Conservation (phyloP, 2,888 invertebrate species). For the Acanthosepion lycidas region DNA sequence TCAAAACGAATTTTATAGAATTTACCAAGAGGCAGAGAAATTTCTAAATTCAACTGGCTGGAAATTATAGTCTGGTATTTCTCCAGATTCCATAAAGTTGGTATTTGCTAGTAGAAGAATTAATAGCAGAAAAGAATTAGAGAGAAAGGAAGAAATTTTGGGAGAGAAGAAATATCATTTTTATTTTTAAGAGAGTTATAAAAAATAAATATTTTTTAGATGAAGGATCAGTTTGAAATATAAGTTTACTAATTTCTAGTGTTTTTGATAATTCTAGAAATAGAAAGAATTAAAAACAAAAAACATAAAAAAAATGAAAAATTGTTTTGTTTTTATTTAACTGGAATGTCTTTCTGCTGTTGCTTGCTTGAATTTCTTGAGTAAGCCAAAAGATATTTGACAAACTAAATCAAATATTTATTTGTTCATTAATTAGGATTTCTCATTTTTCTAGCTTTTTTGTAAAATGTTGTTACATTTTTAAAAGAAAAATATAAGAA, state of each 20-base stretch:
- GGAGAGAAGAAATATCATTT: neutral
- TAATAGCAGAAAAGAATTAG: neutral
- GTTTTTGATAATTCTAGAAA: neutral
- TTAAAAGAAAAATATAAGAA: too few species aligned
- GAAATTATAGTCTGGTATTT: neutral
- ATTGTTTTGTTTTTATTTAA: neutral
- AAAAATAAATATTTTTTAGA: neutral
- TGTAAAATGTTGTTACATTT: neutral
- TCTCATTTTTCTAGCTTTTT: neutral
- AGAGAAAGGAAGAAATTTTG: neutral
- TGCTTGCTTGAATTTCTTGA: neutral
- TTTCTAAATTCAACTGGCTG: conserved; percentile 1
- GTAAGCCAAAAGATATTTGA: neutral
- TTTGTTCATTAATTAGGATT: neutral
- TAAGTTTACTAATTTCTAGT: neutral
- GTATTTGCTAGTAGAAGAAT: neutral
- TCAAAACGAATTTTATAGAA: too few species aligned
- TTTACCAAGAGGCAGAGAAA: neutral
- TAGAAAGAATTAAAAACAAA: neutral
- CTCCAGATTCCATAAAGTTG: neutral
- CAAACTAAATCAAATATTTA: neutral
- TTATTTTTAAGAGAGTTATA: neutral
- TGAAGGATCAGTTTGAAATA: neutral
- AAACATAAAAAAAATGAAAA: neutral
- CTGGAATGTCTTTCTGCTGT: neutral